These are phyloP conservation scores for Microtus richardsoni DNA, from an alignment of 2,113 vertebrate genomes.

Conservation along the genomic window DNA sequence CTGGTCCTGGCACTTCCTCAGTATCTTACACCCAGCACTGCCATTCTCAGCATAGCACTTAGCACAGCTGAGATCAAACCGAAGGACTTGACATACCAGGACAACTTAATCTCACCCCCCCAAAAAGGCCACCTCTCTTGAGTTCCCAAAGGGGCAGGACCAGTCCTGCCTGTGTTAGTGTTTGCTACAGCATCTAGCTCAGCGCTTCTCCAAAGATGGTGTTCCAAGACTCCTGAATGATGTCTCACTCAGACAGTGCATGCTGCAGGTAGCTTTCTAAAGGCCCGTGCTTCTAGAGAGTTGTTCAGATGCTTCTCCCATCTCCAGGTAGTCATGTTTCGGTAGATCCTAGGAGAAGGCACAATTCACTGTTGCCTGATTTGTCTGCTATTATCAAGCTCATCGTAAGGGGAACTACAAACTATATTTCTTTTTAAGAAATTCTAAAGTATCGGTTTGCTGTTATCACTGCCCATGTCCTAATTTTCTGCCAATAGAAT, in stretches of 20 bases:
- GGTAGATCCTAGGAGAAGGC: not conserved
- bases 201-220: not conserved
- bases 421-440: constrained; percentile 9
- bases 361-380: not conserved
- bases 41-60: not conserved
- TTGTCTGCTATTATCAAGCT: not conserved
- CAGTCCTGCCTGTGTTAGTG: not conserved
- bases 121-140: not conserved
- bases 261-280: not conserved
- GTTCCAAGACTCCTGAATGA: not conserved
- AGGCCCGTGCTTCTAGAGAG: not conserved
- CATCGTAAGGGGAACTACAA: not conserved
- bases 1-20: not conserved
- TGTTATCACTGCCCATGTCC: not conserved
- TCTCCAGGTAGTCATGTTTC: not conserved
- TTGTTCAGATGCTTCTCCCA: not conserved
- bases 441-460: not conserved
- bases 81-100: not conserved
- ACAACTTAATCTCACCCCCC: not conserved
- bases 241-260: fast-evolving
- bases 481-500: constrained; percentile 3
- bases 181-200: not conserved
- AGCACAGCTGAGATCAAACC: not conserved
- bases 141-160: not conserved
- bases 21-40: not conserved